Percentiles rank a stretch among this genome's conserved stretches.
phyloP scores from a whole-genome alignment of 2,113 vertebrate species.

The Chiloscyllium plagiosum region DNA sequence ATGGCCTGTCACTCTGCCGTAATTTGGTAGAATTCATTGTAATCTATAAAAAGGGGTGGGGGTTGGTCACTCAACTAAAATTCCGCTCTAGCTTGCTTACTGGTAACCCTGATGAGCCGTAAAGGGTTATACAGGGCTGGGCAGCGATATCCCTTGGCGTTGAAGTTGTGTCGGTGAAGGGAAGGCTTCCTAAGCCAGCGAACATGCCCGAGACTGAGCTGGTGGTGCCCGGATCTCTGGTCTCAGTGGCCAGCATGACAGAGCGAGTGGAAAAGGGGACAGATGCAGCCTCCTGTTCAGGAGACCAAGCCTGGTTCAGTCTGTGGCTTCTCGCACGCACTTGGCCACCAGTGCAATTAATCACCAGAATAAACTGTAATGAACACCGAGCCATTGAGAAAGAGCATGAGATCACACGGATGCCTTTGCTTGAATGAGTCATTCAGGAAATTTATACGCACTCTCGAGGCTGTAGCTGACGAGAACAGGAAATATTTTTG shows the following conservation, averaged over 20 bases:
- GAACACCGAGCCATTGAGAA: conserved; percentile 22
- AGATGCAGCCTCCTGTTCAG: neutral
- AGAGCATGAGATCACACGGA: conserved; percentile 29
- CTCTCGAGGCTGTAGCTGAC: conserved; percentile 1
- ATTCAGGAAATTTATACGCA: conserved; percentile 31
- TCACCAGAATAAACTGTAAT: conserved; percentile 20
- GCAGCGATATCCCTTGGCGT: neutral
- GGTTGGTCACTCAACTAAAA: neutral
- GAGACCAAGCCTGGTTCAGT: neutral
- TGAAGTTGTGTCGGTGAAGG: too few species aligned
- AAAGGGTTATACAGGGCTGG: neutral
- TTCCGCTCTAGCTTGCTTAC: neutral
- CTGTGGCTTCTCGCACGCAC: neutral
- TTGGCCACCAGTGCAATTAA: neutral
- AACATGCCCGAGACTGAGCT: neutral
- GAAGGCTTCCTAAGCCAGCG: too few species aligned
- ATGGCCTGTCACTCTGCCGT: too few species aligned
- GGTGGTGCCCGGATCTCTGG: too few species aligned
- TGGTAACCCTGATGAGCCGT: neutral
- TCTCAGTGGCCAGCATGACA: neutral
- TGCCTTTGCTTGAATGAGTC: conserved; percentile 23
- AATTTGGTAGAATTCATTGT: neutral
- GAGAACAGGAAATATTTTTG: conserved; percentile 31
- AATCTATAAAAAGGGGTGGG: neutral
- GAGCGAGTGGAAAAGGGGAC: neutral